phyloP scores from a whole-genome alignment of 2,797 vertebrate genomes.

The Urocyon cinereoargenteus region DNA sequence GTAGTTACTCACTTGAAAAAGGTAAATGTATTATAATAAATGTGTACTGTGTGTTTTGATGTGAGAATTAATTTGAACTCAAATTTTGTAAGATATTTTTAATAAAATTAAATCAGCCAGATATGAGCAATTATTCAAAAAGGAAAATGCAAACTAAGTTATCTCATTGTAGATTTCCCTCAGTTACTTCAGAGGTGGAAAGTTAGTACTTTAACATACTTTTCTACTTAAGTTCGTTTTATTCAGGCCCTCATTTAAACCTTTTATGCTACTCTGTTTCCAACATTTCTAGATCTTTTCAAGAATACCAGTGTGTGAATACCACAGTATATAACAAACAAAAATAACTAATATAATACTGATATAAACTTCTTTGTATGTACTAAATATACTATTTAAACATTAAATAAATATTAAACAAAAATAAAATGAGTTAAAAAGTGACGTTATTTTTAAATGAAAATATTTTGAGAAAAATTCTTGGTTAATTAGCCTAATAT shows the following conservation, averaged over 20 bases:
- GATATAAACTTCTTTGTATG: not conserved
- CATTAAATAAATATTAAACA: not conserved
- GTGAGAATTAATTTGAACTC: not conserved
- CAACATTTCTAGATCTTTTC: not conserved
- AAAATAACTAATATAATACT: not conserved
- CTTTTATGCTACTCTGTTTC: constrained; percentile 58
- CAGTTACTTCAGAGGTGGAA: constrained; percentile 48
- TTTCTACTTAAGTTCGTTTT: constrained; percentile 67
- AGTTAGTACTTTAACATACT: constrained; percentile 37
- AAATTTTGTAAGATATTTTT: constrained; percentile 42
- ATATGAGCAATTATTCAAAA: not conserved
- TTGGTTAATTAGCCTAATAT: not conserved
- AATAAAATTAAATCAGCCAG: not conserved
- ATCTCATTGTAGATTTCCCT: constrained; percentile 53
- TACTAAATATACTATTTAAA: not conserved
- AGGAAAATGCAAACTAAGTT: constrained; percentile 60
- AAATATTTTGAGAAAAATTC: not conserved
- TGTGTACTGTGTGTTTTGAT: not conserved
- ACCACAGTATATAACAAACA: not conserved
- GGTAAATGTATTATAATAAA: constrained; percentile 45
- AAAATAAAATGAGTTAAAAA: not conserved
- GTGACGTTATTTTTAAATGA: not conserved
- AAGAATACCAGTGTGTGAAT: not conserved
- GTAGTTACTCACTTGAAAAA: not conserved
- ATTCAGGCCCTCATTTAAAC: constrained; percentile 22